Evolutionary conservation across 2,113 vertebrate species (phyloP).

Genomic region (Hippopotamus amphibius): DNA sequence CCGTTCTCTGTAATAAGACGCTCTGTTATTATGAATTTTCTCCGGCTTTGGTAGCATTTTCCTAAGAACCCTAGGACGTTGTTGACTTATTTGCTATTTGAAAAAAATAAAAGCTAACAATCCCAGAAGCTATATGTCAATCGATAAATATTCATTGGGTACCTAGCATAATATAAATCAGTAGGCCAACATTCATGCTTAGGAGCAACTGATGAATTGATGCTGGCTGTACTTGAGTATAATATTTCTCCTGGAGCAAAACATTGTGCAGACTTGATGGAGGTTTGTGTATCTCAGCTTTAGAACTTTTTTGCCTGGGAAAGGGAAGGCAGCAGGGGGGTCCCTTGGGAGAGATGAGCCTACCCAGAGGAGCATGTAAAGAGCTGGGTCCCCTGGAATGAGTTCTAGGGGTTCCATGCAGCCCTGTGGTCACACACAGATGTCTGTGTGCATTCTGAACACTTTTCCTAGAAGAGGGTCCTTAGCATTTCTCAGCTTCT

Average conservation of each 20-base stretch:
- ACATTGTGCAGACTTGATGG: not conserved
- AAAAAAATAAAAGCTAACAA: not conserved
- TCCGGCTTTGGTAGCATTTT: slow-evolving; percentile 2
- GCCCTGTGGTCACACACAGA: not conserved
- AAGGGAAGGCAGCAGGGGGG: not conserved
- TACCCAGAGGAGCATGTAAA: too few relatives aligned
- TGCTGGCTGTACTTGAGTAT: not conserved
- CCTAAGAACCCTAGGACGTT: not conserved
- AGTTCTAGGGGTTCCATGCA: not conserved
- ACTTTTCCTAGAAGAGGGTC: not conserved
- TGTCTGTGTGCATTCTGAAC: not conserved
- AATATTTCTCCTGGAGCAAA: not conserved
- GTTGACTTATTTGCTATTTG: not conserved
- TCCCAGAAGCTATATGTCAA: not conserved
- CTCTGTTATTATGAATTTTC: not conserved
- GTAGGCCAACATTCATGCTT: not conserved
- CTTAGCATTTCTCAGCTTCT: slow-evolving; percentile 16
- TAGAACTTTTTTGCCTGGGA: not conserved
- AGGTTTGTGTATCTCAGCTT: not conserved
- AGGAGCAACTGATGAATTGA: not conserved
- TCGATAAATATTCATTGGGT: not conserved
- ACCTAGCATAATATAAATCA: not conserved
- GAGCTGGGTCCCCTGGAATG: not conserved
- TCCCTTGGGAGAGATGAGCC: not conserved
- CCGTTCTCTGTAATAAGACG: slow-evolving; percentile 24